Evolutionary conservation across 2,888 invertebrate genomes (phyloP).

Genomic region (Nudaria mundana): DNA sequence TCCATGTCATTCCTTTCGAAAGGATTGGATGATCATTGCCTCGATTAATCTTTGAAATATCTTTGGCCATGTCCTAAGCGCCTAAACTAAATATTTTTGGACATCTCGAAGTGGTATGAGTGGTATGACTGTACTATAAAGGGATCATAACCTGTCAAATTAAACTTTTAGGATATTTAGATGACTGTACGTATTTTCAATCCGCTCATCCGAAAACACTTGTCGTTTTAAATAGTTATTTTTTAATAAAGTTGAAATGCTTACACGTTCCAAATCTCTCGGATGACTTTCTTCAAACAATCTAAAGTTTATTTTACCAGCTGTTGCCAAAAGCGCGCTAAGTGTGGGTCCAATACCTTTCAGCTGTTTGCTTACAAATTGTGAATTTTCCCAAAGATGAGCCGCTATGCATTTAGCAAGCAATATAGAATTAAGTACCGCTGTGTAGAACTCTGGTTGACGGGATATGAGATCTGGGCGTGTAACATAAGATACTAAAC

Average conservation of each 20-base stretch:
- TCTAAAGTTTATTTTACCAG: slow-evolving; percentile 85
- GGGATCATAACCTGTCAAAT: too few relatives aligned
- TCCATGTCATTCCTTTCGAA: background rate
- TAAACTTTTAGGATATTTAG: too few relatives aligned
- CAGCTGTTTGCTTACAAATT: slow-evolving; percentile 85
- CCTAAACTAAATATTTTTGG: too few relatives aligned
- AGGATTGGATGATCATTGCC: background rate
- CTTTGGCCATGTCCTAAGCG: too few relatives aligned
- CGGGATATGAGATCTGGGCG: slow-evolving; percentile 47
- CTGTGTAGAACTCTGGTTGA: slow-evolving; percentile 65
- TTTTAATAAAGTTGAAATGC: slow-evolving; percentile 9
- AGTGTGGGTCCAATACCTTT: slow-evolving; percentile 86
- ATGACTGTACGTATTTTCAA: too few relatives aligned
- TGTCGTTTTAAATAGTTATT: background rate
- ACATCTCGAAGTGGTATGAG: too few relatives aligned
- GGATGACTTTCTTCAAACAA: slow-evolving; percentile 84
- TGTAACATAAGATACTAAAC: slow-evolving; percentile 81
- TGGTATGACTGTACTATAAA: too few relatives aligned
- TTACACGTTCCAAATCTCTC: slow-evolving; percentile 86
- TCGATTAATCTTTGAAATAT: too few relatives aligned
- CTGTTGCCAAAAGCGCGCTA: slow-evolving; percentile 82
- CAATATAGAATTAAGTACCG: slow-evolving; percentile 81
- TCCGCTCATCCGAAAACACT: background rate
- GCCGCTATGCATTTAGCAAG: slow-evolving; percentile 85
- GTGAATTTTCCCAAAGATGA: slow-evolving; percentile 88